phyloP scores from a whole-genome alignment of 2,113 vertebrate genomes.

The Indicator indicator region DNA sequence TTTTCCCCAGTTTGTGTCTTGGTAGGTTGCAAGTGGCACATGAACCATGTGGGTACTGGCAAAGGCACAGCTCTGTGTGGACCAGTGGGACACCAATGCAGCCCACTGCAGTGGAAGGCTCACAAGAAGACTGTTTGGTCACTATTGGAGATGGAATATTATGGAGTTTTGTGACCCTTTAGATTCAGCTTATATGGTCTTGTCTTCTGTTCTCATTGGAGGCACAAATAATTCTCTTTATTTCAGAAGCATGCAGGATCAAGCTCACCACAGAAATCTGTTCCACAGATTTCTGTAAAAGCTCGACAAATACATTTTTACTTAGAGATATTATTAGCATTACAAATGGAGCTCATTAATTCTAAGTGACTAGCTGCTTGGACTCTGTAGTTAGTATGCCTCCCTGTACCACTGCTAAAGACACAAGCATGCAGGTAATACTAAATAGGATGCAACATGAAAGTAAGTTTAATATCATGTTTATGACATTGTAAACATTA shows the following conservation, averaged over 20 bases:
- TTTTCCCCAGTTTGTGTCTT: not conserved
- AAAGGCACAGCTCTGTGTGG: not conserved
- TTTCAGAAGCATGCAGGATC: not conserved
- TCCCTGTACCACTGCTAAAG: not conserved
- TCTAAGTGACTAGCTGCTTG: not conserved
- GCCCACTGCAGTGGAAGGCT: not conserved
- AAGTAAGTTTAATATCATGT: not conserved
- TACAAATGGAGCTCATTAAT: conserved; percentile 10
- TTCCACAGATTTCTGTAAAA: not conserved
- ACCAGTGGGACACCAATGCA: not conserved
- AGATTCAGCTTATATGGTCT: not conserved
- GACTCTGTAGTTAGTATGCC: not conserved
- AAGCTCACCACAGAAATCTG: not conserved
- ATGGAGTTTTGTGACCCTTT: not conserved
- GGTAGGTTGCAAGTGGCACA: accelerated
- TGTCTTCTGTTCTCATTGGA: not conserved
- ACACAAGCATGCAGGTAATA: not conserved
- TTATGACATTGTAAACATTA: not conserved
- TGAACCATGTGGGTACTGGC: not conserved
- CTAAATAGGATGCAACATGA: not conserved
- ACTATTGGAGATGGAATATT: not conserved
- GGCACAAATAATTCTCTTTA: not conserved
- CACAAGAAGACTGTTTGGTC: not conserved
- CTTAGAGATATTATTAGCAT: not conserved
- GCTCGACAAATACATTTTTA: not conserved